Evolutionary conservation across 2,888 invertebrate genomes (phyloP).

Genomic region (Phalera bucephala): DNA sequence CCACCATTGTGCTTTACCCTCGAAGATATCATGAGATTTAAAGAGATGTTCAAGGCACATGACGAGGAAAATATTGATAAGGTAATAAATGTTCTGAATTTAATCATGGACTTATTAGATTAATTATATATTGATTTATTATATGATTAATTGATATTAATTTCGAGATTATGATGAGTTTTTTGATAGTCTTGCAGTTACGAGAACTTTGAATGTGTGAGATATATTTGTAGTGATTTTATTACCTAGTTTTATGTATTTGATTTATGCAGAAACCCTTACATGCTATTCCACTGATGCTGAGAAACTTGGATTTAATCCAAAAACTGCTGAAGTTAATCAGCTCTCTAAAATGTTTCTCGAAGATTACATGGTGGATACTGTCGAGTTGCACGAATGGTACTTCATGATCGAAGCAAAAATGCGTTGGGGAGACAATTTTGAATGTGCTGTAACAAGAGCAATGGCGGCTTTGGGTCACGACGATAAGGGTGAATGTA

Average conservation of each 20-base stretch:
- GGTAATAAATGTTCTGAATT: slow-evolving; percentile 31
- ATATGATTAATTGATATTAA: no score
- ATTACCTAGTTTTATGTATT: no score
- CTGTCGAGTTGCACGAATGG: slow-evolving; percentile 67
- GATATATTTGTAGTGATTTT: no score
- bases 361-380: slow-evolving; percentile 70
- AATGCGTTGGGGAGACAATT: slow-evolving; percentile 67
- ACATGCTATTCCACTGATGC: slow-evolving; percentile 56
- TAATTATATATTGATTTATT: no score
- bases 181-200: no score
- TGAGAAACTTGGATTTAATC: slow-evolving; percentile 70
- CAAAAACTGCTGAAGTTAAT: slow-evolving; percentile 59
- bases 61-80: slow-evolving; percentile 70
- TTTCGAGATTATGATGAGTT: no score
- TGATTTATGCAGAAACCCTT: slow-evolving; percentile 50
- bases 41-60: slow-evolving; percentile 57
- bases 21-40: slow-evolving; percentile 60
- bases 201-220: no score
- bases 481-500: slow-evolving; percentile 65
- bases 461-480: slow-evolving; percentile 64
- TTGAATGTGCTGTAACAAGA: slow-evolving; percentile 57
- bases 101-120: no score
- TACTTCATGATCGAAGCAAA: slow-evolving; percentile 74
- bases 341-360: slow-evolving; percentile 55
- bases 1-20: slow-evolving; percentile 65